Evolutionary conservation across 53 echinoderm and acorn worm genomes (phyloP), one percentile per base, ranked within the genome.

Genomic region (Patiria pectinifera): DNA sequence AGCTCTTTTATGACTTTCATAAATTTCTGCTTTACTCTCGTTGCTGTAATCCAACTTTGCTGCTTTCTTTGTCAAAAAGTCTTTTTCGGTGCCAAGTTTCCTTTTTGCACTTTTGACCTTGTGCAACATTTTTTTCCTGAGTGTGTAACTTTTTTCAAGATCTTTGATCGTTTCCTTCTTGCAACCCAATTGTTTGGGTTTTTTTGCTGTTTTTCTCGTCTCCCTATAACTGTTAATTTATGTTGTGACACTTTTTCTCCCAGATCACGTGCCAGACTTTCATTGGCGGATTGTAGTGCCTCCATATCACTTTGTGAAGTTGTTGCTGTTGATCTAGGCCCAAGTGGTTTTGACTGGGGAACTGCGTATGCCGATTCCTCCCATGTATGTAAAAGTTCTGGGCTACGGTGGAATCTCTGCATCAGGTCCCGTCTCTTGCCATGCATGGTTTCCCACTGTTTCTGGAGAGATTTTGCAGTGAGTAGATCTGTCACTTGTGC

Each of bases 51-150:
- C 62, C 10, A 24, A 35, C 35, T 83, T 83, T 24, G 60, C 63
- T 60, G 63, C 63, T 62, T 62, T 63, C 35, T 61, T 85, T 4
- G 69, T 61, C 4, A 93, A 79, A 19, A 91, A 91, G 78, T 91
- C 84, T 3, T 82, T 84, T n/a, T n/a, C 62, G 3, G 44, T 15
- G 83, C 62, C 60, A 25, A 83, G 63, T 62, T 83, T 63, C 7
- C 83, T 7, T 62, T 58, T 82, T 82, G 23, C 82, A 49, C 4
- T 43, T 83, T 83, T 83, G 4, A 62, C 63, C 62, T 83, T 63
- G 24, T 83, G 62, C 61, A 62, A 60, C 24, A 6, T 2, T 61
- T 22, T 61, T 11, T 21, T 19, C 82, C 59, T 82, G 82, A 3
- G 53, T 82, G 82, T 63, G 15, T 66, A 62, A 0, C 59, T 62